Percentiles rank a stretch among this genome's conserved stretches.
These are phyloP conservation scores for Gracilinanus agilis DNA, from an alignment of 2,113 vertebrate species.

Conservation along the genomic window DNA sequence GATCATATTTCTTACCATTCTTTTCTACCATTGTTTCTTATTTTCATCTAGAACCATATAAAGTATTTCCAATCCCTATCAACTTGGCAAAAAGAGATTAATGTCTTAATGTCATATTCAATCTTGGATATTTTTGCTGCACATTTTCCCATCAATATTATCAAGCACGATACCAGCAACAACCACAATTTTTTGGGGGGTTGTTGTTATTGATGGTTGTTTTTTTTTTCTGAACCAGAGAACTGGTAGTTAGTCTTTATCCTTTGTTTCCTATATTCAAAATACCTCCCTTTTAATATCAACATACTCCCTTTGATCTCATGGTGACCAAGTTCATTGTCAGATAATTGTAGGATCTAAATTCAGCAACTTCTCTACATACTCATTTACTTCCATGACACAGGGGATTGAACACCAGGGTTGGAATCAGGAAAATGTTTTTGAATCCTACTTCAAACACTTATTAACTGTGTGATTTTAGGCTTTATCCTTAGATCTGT, in stretches of 20 bases:
- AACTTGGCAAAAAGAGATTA: not conserved
- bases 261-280: too few species aligned
- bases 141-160: not conserved
- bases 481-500: not conserved
- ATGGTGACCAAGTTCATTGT: not conserved
- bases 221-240: not conserved
- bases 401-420: not conserved
- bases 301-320: not conserved
- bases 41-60: not conserved
- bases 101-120: not conserved
- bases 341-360: not conserved
- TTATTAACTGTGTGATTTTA: not conserved
- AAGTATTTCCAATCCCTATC: not conserved
- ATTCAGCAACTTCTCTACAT: not conserved
- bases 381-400: not conserved
- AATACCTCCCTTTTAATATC: not conserved
- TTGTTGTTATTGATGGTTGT: too few species aligned
- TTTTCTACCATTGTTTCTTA: not conserved
- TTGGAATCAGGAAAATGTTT: not conserved
- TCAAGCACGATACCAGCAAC: not conserved
- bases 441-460: not conserved
- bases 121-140: not conserved
- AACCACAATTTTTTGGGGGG: not conserved
- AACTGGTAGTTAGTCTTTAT: not conserved
- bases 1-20: not conserved